These are phyloP conservation scores for Sisor rabdophorus DNA, from an alignment of 2,113 vertebrate genomes.

Conservation along the genomic window DNA sequence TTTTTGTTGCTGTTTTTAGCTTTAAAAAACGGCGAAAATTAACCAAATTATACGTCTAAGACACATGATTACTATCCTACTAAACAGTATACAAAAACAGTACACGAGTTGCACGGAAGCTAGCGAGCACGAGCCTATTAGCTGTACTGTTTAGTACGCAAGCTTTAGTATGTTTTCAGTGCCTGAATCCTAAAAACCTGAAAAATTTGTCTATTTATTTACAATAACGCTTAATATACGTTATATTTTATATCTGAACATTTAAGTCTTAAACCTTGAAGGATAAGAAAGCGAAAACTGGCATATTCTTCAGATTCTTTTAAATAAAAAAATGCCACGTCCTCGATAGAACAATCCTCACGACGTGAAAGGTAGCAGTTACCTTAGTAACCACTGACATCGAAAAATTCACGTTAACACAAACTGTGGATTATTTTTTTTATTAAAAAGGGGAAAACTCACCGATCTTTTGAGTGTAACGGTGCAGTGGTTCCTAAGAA, in stretches of 20 bases:
- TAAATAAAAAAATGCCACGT: background rate
- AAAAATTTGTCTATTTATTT: background rate
- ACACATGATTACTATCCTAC: background rate
- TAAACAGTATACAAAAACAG: background rate
- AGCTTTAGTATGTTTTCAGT: slow-evolving; percentile 3
- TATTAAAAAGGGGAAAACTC: background rate
- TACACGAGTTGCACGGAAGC: background rate
- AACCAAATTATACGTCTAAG: background rate
- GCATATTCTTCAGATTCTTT: background rate
- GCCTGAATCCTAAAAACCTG: background rate
- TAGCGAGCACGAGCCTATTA: background rate
- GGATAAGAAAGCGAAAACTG: background rate
- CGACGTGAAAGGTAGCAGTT: slow-evolving; percentile 13
- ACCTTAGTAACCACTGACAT: slow-evolving; percentile 31
- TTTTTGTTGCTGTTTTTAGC: background rate
- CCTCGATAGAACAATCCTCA: background rate
- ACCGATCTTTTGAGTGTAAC: background rate
- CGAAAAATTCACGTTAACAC: background rate
- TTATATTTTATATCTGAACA: too few species aligned
- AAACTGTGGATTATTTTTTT: too few species aligned
- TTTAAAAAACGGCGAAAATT: background rate
- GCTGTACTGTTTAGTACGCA: background rate
- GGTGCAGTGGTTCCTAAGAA: background rate
- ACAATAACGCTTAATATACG: background rate
- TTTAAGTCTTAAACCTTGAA: background rate